Evolutionary conservation across 2,113 vertebrate species (phyloP), one percentile per base, ranked within the genome.

Genomic region (Bos javanicus): DNA sequence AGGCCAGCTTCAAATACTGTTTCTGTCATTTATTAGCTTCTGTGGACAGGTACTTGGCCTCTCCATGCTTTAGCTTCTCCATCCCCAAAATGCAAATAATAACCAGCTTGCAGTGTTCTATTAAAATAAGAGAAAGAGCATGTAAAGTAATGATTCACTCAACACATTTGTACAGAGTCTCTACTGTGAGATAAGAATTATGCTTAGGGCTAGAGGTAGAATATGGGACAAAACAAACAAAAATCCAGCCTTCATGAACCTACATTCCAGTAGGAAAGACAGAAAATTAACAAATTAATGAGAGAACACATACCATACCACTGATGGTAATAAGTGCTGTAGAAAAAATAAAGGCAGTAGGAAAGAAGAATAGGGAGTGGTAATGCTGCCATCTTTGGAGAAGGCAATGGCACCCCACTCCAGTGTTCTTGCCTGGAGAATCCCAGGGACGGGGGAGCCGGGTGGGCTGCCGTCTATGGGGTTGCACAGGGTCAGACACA

Each of bases 41-140:
- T 74, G 25, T 4, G 8, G 21, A 74, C 13, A 91, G 33, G 15
- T 48, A 23, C 30, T 93, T 62, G 67, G 43, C 5, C 17, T 92
- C 62, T 87, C 59, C 36, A 6, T 17, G 26, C 57, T 23, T 95
- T 60, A 87, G 43, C 21, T 50, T 54, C 60, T 90, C 93, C 60
- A 90, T 67, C 57, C 60, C 94, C 83, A 83, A 92, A 90, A 95
- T n/a, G 9, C 60, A 96, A 74, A 94, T 86, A 76, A 36, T 39
- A 90, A 93, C 52, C 71, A 33, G 4, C 25, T 87, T 87, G 0
- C 39, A 59, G 26, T 39, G 2, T 6, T 94, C 46, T 94, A 19
- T 85, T 54, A 74, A 95, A 95, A 71, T 46, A 90, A 83, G 56
- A 96, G 21, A 57, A 50, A 60, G 2, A 50, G 16, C 3, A 33